A percentile compares a stretch with the other conserved stretches of the same genome.
phyloP scores from a whole-genome alignment of 2,888 invertebrate genomes.

The Lasioglossum marginatum region DNA sequence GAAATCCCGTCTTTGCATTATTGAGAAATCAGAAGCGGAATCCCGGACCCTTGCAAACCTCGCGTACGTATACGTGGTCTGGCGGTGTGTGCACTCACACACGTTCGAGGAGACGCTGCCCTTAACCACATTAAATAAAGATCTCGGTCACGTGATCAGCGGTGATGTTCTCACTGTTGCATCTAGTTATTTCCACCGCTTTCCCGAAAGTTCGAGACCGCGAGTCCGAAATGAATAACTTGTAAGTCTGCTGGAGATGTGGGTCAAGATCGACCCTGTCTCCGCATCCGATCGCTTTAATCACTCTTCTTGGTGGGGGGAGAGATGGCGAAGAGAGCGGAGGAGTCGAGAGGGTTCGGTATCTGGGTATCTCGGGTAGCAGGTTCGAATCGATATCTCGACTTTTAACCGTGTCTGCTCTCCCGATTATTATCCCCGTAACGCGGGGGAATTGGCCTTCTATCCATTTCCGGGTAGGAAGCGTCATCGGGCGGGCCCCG shows the following conservation, averaged over 20 bases:
- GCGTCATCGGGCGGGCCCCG: background rate
- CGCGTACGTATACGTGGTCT: no score
- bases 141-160: background rate
- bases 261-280: conserved; percentile 7
- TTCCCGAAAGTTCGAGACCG: background rate
- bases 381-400: background rate
- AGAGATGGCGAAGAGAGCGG: background rate
- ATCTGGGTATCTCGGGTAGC: conserved; percentile 12
- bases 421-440: conserved; percentile 23
- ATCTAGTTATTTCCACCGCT: background rate
- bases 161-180: background rate
- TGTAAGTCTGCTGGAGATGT: background rate
- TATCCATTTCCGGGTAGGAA: background rate
- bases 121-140: no score
- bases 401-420: conserved; percentile 12
- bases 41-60: no score
- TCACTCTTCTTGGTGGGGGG: background rate
- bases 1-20: no score
- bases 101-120: no score
- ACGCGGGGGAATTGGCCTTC: conserved; percentile 1
- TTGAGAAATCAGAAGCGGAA: no score
- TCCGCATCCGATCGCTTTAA: background rate
- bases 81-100: no score
- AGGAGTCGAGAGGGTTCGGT: background rate
- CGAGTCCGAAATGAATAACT: background rate